Conservation (phyloP, 2,797 vertebrate species). For the Pseudocheirus occidentalis region DNA sequence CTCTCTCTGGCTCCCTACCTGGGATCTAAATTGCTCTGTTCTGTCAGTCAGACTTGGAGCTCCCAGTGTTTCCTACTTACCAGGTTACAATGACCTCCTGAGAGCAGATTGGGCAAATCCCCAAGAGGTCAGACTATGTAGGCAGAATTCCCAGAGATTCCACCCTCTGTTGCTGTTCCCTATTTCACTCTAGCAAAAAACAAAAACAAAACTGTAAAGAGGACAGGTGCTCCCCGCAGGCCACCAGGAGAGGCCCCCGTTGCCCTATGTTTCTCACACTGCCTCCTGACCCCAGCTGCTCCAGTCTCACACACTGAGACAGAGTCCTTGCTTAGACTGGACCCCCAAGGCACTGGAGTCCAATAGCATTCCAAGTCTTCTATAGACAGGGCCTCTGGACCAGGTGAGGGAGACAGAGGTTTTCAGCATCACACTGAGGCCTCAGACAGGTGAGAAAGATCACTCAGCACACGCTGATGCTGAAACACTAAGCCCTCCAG, state of each 20-base stretch:
- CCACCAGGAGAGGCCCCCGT: neutral
- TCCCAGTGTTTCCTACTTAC: neutral
- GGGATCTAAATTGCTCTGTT: neutral
- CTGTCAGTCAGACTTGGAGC: neutral
- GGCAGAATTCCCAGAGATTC: neutral
- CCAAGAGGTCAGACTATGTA: neutral
- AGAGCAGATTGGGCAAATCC: neutral
- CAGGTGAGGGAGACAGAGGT: neutral
- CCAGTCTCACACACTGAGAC: neutral
- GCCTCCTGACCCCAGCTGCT: neutral
- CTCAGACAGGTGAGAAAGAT: neutral
- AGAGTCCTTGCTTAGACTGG: neutral
- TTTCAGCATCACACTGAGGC: neutral
- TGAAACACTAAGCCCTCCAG: conserved; percentile 62
- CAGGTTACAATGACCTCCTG: neutral
- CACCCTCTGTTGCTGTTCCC: fast-evolving
- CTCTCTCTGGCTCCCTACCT: neutral
- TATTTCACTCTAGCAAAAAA: neutral
- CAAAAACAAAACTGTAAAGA: neutral
- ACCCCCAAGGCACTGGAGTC: neutral
- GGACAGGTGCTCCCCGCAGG: neutral
- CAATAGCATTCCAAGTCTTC: neutral
- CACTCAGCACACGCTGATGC: neutral
- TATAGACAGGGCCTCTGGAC: neutral
- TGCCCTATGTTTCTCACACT: neutral